Conservation (phyloP, 2,888 invertebrate species). For the Crematogaster levior region DNA sequence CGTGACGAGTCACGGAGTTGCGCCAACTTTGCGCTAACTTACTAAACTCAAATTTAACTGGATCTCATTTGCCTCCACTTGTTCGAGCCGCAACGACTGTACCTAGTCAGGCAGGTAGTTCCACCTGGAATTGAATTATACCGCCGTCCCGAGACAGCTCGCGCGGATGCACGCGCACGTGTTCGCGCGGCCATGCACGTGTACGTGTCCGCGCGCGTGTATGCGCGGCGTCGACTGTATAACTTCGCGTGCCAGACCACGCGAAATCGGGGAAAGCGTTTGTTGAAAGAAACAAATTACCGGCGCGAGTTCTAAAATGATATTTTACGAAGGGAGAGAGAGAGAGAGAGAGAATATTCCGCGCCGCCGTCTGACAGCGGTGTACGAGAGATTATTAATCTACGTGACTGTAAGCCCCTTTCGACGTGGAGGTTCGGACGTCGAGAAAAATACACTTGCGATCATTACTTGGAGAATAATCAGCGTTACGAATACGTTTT, state of each 20-base stretch:
- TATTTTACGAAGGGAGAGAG: constrained; percentile 23
- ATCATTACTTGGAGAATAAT: background rate
- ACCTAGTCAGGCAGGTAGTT: constrained; percentile 47
- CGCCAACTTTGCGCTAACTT: constrained; percentile 79
- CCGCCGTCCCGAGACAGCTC: constrained; percentile 51
- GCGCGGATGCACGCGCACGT: constrained; percentile 21
- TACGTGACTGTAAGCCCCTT: background rate
- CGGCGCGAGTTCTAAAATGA: constrained; percentile 40
- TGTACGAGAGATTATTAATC: constrained; percentile 30
- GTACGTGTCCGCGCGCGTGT: background rate
- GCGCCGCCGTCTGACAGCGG: background rate
- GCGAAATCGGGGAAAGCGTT: constrained; percentile 50
- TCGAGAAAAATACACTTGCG: background rate
- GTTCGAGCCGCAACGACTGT: constrained; percentile 63
- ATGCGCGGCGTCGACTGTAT: background rate
- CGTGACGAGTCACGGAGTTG: constrained; percentile 72
- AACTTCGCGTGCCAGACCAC: constrained; percentile 43
- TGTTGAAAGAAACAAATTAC: constrained; percentile 55
- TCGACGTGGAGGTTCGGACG: background rate
- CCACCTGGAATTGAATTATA: constrained; percentile 71
- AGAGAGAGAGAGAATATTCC: background rate
- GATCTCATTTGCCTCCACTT: constrained; percentile 75
- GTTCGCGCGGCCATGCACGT: background rate
- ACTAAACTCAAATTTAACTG: constrained; percentile 80
- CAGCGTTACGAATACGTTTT: background rate